Conservation (phyloP, 2,888 invertebrate species). For the Sipha maydis region DNA sequence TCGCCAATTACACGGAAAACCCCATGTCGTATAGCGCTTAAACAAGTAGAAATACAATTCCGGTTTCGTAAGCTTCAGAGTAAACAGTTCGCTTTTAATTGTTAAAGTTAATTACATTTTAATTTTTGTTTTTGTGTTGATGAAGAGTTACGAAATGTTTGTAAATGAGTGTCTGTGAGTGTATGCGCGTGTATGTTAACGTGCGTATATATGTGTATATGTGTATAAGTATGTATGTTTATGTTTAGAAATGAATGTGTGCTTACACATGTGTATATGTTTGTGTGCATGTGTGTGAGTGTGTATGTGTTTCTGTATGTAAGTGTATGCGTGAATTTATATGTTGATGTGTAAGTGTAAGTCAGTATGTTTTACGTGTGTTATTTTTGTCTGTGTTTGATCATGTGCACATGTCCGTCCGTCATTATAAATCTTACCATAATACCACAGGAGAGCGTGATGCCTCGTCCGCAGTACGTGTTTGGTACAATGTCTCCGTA, state of each 20-base stretch:
- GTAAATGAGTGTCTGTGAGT: not conserved
- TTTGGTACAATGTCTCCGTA: slow-evolving; percentile 99
- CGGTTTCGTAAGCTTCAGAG: slow-evolving; percentile 44
- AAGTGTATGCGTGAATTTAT: not conserved
- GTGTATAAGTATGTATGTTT: too few relatives aligned
- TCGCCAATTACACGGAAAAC: slow-evolving; percentile 12
- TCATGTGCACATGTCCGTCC: slow-evolving; percentile 1
- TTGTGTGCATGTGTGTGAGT: too few relatives aligned
- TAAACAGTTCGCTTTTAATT: slow-evolving; percentile 61
- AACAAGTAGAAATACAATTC: not conserved
- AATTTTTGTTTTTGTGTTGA: slow-evolving; percentile 7
- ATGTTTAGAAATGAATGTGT: too few relatives aligned
- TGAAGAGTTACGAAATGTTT: slow-evolving; percentile 31
- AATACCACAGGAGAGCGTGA: slow-evolving; percentile 98
- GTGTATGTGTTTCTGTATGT: not conserved
- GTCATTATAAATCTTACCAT: slow-evolving; percentile 81
- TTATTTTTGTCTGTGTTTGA: not conserved
- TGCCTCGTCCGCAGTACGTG: slow-evolving; percentile 99
- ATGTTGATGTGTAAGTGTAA: not conserved
- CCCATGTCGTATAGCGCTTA: not conserved
- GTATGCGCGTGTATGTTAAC: too few relatives aligned
- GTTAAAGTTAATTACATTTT: slow-evolving; percentile 38
- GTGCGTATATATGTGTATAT: too few relatives aligned
- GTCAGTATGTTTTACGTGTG: not conserved
- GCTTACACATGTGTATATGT: too few relatives aligned